Evolutionary conservation across 2,797 vertebrate genomes (phyloP).

Genomic region (Botia kubotai): DNA sequence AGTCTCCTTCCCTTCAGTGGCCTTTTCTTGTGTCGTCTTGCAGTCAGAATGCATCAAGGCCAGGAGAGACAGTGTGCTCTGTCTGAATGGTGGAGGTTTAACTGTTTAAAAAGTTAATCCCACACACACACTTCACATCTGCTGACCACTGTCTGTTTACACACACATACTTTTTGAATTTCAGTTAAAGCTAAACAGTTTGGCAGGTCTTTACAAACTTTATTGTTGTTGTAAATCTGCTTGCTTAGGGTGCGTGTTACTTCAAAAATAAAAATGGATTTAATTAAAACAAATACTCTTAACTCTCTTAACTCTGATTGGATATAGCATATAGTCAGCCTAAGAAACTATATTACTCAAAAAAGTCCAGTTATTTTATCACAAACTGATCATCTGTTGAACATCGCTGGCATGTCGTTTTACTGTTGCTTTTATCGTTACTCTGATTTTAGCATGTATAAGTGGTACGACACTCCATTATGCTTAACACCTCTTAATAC

Average conservation of each 20-base stretch:
- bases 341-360: too few relatives aligned
- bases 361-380: too few relatives aligned
- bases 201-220: neutral
- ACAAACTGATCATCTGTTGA: too few relatives aligned
- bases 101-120: constrained; percentile 57
- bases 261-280: too few relatives aligned
- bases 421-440: too few relatives aligned
- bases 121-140: constrained; percentile 67
- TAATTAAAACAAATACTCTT: neutral
- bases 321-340: too few relatives aligned
- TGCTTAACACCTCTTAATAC: too few relatives aligned
- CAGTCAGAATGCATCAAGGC: constrained; percentile 43
- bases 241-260: neutral
- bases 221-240: neutral
- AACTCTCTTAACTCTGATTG: neutral
- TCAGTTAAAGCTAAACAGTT: constrained; percentile 52
- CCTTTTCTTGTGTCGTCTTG: constrained; percentile 59
- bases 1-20: constrained; percentile 37
- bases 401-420: too few relatives aligned
- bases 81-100: constrained; percentile 60
- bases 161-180: constrained; percentile 43
- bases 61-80: constrained; percentile 51
- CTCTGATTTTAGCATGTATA: too few relatives aligned
- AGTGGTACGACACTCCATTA: too few relatives aligned
- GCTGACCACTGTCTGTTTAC: constrained; percentile 73